Base-by-base conservation (phyloP, 1,140 invertebrate genomes). In the Bombus terrestris region DNA sequence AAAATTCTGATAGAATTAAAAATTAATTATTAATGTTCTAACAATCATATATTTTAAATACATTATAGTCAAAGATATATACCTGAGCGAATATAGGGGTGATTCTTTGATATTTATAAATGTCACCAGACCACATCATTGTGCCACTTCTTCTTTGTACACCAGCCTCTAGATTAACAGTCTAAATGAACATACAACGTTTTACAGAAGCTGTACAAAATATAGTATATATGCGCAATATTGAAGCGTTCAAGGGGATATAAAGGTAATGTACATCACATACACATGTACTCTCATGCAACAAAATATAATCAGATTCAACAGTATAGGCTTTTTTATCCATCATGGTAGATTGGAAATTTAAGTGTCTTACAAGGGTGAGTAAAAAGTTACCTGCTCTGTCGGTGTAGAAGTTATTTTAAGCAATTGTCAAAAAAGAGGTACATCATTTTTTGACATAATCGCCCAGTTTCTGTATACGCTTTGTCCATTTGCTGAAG, bases 71-170 rank as follows among this genome's bases (percentile, higher is more conserved):
- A 69, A 72, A 73, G 18, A 37, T 75, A 74, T 32, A 68, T 69
- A 93, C 92, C 72, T 88, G 82, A 43, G 82, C 68, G 91, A 95
- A 95, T n/a, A 94, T 95, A 39, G 95, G 89, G 43, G 75, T 90
- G 68, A 89, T 93, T 57, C 92, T 93, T 82, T 95, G 92, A 89
- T 96, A 96, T 9, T 93, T 71, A 86, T 93, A 96, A 43, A 91
- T 83, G 75, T 93, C 89, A 18, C 96, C 96, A 53, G 96, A 96
- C 96, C 96, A 97, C 96, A 97, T 97, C 95, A 97, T 96, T 15
- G 94, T 91, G 5, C 96, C 97, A 84, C 96, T 96, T 83, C 95
- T 91, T 57, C 96, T 93, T 53, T 92, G 94, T 35, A 92, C 86
- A 37, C 93, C 95, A 28, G 75, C 86, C 82, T 93, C 91, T 93